These are phyloP conservation scores for Anoplophora glabripennis DNA, from an alignment of 1,140 invertebrate genomes.

Conservation along the genomic window DNA sequence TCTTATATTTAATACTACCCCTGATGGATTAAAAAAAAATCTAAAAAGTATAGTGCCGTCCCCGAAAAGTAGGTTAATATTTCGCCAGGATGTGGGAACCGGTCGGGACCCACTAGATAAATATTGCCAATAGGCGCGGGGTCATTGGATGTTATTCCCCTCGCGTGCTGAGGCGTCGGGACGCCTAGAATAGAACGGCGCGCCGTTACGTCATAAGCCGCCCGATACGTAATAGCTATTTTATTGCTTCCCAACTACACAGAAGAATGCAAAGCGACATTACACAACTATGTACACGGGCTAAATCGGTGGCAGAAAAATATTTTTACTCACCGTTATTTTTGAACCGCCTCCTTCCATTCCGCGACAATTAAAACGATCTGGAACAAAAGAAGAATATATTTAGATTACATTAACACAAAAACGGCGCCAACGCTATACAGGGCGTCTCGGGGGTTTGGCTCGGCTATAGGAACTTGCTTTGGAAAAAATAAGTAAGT, in stretches of 20 bases:
- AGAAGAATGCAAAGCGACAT: constrained; percentile 13
- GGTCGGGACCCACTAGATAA: too few species aligned
- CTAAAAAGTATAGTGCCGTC: too few species aligned
- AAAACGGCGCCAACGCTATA: too few species aligned
- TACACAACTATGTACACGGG: background rate
- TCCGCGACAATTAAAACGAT: background rate
- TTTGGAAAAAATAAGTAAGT: too few species aligned
- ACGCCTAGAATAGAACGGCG: constrained; percentile 30
- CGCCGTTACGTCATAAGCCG: constrained; percentile 32
- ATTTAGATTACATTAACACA: too few species aligned
- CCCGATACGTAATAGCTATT: constrained; percentile 32
- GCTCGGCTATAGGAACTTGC: too few species aligned
- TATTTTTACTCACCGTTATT: constrained; percentile 7
- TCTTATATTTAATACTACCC: too few species aligned
- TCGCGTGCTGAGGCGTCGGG: background rate
- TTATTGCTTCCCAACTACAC: constrained; percentile 27
- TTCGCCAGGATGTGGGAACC: too few species aligned
- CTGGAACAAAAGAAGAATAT: constrained; percentile 6
- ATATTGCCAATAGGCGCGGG: constrained; percentile 1
- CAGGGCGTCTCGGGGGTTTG: too few species aligned
- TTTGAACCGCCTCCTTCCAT: constrained; percentile 4
- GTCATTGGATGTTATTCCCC: constrained; percentile 13
- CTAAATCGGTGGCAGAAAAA: constrained; percentile 8
- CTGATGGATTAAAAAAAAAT: too few species aligned
- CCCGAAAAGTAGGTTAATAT: too few species aligned